Evolutionary conservation across 1,140 invertebrate species (phyloP).

Genomic region (Drosophila nikananu): DNA sequence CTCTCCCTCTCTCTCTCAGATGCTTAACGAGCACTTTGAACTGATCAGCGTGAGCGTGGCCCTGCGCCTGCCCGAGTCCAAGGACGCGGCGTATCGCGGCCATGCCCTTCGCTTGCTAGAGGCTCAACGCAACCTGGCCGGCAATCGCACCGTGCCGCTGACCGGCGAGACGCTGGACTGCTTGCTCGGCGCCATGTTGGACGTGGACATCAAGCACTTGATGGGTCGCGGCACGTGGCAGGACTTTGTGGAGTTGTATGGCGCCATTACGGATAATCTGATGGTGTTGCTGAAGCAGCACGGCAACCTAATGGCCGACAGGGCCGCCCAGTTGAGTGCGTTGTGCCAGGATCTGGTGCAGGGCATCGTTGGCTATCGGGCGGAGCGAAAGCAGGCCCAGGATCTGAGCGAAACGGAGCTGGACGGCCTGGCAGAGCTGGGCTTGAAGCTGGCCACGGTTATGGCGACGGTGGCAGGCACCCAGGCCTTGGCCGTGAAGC

Average conservation of each 20-base stretch:
- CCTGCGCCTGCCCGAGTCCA: conserved; percentile 47
- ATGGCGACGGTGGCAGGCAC: conserved; percentile 60
- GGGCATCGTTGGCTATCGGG: conserved; percentile 75
- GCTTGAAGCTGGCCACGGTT: conserved; percentile 70
- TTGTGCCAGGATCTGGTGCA: conserved; percentile 78
- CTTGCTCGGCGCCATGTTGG: conserved; percentile 64
- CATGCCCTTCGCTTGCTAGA: conserved; percentile 51
- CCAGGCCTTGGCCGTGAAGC: conserved; percentile 72
- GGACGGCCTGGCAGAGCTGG: conserved; percentile 70
- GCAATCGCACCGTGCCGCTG: conserved; percentile 71
- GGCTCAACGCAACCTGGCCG: conserved; percentile 62
- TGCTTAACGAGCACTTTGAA: conserved; percentile 81
- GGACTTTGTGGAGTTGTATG: conserved; percentile 61
- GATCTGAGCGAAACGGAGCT: conserved; percentile 64
- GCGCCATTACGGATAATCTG: conserved; percentile 55
- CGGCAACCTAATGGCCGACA: conserved; percentile 65
- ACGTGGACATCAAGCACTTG: conserved; percentile 73
- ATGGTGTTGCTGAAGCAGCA: conserved; percentile 67
- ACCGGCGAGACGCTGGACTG: conserved; percentile 73
- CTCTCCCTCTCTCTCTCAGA: conserved; percentile 37
- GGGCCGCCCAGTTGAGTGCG: conserved; percentile 69
- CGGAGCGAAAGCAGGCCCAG: conserved; percentile 68
- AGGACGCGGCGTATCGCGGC: conserved; percentile 19
- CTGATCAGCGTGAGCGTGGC: conserved; percentile 54
- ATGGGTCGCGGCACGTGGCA: conserved; percentile 35